phyloP scores from a whole-genome alignment of 2,797 vertebrate genomes.

The Myotis planiceps region DNA sequence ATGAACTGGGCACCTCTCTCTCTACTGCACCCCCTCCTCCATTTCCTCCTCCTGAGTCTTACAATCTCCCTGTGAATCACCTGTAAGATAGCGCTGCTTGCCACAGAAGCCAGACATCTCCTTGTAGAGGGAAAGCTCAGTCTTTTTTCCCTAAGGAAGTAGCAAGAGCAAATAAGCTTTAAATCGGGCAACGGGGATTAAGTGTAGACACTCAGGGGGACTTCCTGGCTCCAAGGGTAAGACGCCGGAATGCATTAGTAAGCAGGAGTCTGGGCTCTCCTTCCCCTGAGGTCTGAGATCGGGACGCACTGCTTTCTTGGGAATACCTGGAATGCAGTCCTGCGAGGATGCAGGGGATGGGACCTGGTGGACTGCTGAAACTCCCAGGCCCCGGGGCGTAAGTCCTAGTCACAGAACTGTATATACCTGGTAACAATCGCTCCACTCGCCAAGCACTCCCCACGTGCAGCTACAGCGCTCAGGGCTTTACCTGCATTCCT shows the following conservation, averaged over 20 bases:
- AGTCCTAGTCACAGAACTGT: not conserved
- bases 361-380: not conserved
- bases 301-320: not conserved
- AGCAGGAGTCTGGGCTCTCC: not conserved
- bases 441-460: not conserved
- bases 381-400: not conserved
- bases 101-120: not conserved
- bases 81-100: not conserved
- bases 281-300: not conserved
- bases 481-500: not conserved
- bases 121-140: not conserved
- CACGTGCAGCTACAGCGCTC: rapidly evolving
- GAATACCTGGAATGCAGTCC: not conserved
- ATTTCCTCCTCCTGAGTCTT: not conserved
- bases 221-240: not conserved
- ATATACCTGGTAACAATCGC: not conserved
- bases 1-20: rapidly evolving
- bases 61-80: not conserved
- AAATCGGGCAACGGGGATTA: not conserved
- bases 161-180: not conserved
- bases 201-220: conserved; percentile 4
- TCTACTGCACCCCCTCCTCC: not conserved
- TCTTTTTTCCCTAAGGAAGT: not conserved
- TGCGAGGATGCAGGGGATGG: not conserved
- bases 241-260: not conserved